Evolutionary conservation across 2,797 vertebrate species (phyloP).

Genomic region (Spinibarbus caldwelli): DNA sequence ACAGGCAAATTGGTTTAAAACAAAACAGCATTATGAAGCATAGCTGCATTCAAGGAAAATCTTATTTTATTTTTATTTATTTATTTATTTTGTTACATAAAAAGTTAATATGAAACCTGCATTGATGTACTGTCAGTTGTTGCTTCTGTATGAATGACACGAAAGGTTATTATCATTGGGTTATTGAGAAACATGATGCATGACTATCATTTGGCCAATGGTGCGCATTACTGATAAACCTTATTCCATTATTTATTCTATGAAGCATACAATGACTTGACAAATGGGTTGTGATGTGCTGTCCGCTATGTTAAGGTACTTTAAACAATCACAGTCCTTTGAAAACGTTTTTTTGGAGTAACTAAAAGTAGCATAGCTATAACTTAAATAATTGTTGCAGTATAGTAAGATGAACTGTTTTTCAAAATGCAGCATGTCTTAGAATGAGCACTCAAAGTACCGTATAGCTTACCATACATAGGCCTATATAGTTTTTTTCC

Average conservation of each 20-base stretch:
- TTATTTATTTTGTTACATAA: too few species aligned
- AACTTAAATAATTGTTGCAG: neutral
- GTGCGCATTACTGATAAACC: neutral
- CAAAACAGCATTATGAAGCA: neutral
- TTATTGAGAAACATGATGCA: neutral
- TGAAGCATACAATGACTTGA: neutral
- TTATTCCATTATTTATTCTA: neutral
- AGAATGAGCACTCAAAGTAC: too few species aligned
- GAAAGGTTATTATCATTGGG: neutral
- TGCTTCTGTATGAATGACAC: neutral
- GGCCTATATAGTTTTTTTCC: too few species aligned
- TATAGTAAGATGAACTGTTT: neutral
- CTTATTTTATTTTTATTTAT: neutral
- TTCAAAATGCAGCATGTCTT: neutral
- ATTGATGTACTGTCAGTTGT: neutral
- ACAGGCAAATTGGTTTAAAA: slow-evolving; percentile 19
- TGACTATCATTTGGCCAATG: neutral
- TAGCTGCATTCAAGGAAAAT: neutral
- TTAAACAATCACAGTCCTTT: neutral
- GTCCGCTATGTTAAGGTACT: neutral
- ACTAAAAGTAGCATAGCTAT: neutral
- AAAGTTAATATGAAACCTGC: neutral
- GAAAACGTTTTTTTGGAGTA: neutral
- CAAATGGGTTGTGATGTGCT: neutral
- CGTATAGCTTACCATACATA: too few species aligned